Evolutionary conservation across 2,113 vertebrate genomes (phyloP).

Genomic region (Alligator mississippiensis): DNA sequence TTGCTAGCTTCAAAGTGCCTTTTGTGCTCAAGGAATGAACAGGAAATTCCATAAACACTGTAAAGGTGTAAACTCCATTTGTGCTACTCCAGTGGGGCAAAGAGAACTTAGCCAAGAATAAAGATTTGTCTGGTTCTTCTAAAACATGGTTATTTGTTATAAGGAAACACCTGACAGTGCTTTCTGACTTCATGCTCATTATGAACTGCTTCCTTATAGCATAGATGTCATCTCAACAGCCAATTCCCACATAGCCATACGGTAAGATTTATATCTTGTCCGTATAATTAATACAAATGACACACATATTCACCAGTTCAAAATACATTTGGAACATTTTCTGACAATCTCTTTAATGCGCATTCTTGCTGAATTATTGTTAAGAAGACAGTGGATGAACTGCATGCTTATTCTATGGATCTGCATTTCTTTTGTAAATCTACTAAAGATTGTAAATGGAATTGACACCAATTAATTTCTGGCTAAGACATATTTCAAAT

Average conservation of each 20-base stretch:
- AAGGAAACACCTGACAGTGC: rapidly evolving
- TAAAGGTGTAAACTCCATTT: background rate
- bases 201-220: background rate
- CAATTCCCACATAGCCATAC: background rate
- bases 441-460: conserved; percentile 34
- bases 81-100: background rate
- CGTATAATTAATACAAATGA: background rate
- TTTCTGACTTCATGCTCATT: background rate
- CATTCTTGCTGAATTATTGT: background rate
- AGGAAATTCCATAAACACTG: background rate
- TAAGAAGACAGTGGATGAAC: background rate
- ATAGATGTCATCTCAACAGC: background rate
- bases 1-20: rapidly evolving
- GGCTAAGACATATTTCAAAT: conserved; percentile 11
- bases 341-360: background rate
- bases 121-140: background rate
- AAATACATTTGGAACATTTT: background rate
- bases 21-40: background rate
- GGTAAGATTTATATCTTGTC: background rate
- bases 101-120: background rate
- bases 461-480: conserved; percentile 1
- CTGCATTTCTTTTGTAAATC: background rate
- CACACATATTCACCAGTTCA: background rate
- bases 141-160: background rate
- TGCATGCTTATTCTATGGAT: background rate